Conservation (phyloP, 2,113 vertebrate species). For the Nibea albiflora region DNA sequence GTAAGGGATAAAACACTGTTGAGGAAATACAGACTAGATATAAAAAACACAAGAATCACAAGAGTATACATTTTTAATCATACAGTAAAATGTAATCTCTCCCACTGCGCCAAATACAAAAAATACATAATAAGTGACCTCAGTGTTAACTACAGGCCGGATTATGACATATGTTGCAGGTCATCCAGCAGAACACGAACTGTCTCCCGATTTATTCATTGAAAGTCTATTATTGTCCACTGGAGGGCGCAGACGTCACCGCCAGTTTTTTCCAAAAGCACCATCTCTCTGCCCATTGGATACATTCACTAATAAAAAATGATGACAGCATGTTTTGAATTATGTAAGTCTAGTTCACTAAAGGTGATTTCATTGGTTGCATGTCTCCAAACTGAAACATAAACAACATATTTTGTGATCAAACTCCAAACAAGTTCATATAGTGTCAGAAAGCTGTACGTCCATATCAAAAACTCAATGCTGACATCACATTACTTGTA, state of each 20-base stretch:
- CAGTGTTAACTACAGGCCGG: background rate
- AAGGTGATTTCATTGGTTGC: background rate
- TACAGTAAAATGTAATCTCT: too few relatives aligned
- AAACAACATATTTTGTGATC: background rate
- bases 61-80: background rate
- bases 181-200: background rate
- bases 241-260: slow-evolving; percentile 34
- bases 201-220: background rate
- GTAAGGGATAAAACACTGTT: too few relatives aligned
- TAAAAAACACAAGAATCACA: background rate
- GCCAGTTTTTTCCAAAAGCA: background rate
- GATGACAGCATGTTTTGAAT: background rate
- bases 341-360: background rate
- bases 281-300: background rate
- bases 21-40: background rate
- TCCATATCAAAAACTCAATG: background rate
- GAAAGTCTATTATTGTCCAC: background rate
- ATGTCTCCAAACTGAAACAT: background rate
- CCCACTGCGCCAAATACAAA: background rate
- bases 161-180: background rate
- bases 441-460: background rate
- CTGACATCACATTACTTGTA: background rate
- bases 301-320: background rate
- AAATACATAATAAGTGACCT: too few relatives aligned
- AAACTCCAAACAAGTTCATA: background rate